Evolutionary conservation across 2,888 invertebrate species (phyloP).

Genomic region (Megastigmus dorsalis): DNA sequence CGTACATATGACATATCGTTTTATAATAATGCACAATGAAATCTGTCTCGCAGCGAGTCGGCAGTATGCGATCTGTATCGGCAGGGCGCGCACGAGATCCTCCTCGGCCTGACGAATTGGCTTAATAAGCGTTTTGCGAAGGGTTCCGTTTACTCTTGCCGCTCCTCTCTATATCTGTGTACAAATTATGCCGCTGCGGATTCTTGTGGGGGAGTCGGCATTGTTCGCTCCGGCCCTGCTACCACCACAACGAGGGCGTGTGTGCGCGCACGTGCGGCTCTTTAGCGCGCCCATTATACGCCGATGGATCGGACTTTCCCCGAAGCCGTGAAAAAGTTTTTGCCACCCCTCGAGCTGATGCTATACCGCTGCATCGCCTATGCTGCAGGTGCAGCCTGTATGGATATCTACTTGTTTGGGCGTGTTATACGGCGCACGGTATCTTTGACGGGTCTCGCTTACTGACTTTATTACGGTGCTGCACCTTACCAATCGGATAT

Average conservation of each 20-base stretch:
- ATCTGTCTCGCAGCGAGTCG: not conserved
- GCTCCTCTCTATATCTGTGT: too few species aligned
- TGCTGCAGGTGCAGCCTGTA: conserved; percentile 23
- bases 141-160: conserved; percentile 58
- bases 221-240: conserved; percentile 53
- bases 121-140: conserved; percentile 55
- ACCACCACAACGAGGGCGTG: conserved; percentile 1
- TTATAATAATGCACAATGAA: conserved; percentile 45
- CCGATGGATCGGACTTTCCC: conserved; percentile 38
- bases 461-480: too few species aligned
- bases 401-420: too few species aligned
- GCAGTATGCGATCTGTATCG: too few species aligned
- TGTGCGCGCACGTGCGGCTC: conserved; percentile 47
- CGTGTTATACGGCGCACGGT: too few species aligned
- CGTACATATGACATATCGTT: conserved; percentile 40
- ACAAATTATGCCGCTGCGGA: conserved; percentile 44
- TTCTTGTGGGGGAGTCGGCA: conserved; percentile 26
- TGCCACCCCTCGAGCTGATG: not conserved
- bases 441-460: too few species aligned
- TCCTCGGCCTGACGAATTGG: conserved; percentile 57
- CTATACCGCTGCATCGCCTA: too few species aligned
- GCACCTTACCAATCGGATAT: too few species aligned
- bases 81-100: too few species aligned
- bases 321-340: conserved; percentile 32
- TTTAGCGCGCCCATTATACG: conserved; percentile 47